phyloP scores from a whole-genome alignment of 1,140 invertebrate genomes.

The Eurosta solidaginis region DNA sequence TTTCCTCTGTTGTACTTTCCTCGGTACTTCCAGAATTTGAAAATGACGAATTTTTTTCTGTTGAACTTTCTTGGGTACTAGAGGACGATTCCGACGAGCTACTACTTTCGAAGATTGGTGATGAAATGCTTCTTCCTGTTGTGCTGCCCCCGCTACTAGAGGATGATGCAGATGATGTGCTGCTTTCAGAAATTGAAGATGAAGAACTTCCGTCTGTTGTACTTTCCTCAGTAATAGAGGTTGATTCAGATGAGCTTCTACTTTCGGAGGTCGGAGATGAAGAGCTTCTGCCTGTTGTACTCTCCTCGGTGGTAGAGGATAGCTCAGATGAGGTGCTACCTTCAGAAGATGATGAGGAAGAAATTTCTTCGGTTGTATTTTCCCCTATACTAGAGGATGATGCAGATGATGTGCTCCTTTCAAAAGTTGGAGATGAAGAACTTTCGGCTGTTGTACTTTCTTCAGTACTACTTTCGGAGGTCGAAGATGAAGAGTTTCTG shows the following conservation, averaged over 20 bases:
- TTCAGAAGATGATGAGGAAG: neutral
- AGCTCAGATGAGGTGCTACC: too few relatives aligned
- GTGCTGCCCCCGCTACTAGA: neutral
- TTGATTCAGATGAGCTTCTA: neutral
- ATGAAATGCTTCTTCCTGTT: neutral
- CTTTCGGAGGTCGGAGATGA: neutral
- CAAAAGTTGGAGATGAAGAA: neutral
- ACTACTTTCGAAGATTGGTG: neutral
- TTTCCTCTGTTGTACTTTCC: neutral
- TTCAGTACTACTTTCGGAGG: too few relatives aligned
- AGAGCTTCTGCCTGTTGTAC: neutral
- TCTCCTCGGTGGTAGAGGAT: too few relatives aligned
- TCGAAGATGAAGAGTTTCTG: neutral
- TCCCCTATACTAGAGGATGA: neutral
- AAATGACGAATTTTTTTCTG: neutral
- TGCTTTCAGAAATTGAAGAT: too few relatives aligned
- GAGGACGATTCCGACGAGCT: neutral
- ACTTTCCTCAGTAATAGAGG: neutral
- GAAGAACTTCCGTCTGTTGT: neutral
- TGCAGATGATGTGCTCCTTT: neutral
- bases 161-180: neutral
- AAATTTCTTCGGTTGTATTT: neutral
- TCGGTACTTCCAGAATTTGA: neutral
- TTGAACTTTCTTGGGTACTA: neutral
- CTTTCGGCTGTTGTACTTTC: neutral